Evolutionary conservation across 1,140 invertebrate species (phyloP), one percentile per base, ranked within the genome.

Genomic region (Habropoda laboriosa): DNA sequence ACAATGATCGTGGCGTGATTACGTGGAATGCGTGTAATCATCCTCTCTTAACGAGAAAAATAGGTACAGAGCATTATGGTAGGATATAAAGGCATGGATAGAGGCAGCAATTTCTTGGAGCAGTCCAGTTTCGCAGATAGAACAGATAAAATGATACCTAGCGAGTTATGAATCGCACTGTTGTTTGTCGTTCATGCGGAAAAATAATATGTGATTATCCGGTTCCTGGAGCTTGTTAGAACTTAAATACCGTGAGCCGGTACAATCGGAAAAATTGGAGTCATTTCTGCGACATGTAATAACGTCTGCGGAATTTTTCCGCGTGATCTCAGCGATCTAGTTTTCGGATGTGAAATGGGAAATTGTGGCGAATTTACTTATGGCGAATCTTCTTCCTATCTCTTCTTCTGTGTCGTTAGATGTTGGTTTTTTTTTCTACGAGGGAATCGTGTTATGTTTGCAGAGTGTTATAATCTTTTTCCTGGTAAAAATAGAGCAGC

Each of bases 251-350:
- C 24, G 42, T 38, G 42, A 66, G 27, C 27, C 8, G 47, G 10
- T 30, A 30, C 13, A 42, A 64, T 67, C 64, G 27, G 64, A 45
- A 67, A 67, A 67, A n/a, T n/a, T n/a, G 45, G 13, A 40, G 38
- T 27, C n/a, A 67, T 67, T 35, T 32, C 21, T 12, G 16, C 49
- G 64, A 49, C 32, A n/a, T n/a, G n/a, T n/a, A n/a, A n/a, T n/a
- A n/a, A n/a, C n/a, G n/a, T n/a, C n/a, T n/a, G n/a, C n/a, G n/a
- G n/a, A n/a, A n/a, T n/a, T n/a, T n/a, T n/a, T n/a, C n/a, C n/a
- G n/a, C n/a, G n/a, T n/a, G n/a, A n/a, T n/a, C n/a, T n/a, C n/a
- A n/a, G n/a, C n/a, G n/a, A n/a, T n/a, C n/a, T n/a, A n/a, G n/a
- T n/a, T n/a, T n/a, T n/a, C n/a, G n/a, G n/a, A n/a, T n/a, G n/a